A percentile compares a stretch with the other conserved stretches of the same genome.
Conservation (phyloP, 2,888 invertebrate species). For the Isoperla grammatica region DNA sequence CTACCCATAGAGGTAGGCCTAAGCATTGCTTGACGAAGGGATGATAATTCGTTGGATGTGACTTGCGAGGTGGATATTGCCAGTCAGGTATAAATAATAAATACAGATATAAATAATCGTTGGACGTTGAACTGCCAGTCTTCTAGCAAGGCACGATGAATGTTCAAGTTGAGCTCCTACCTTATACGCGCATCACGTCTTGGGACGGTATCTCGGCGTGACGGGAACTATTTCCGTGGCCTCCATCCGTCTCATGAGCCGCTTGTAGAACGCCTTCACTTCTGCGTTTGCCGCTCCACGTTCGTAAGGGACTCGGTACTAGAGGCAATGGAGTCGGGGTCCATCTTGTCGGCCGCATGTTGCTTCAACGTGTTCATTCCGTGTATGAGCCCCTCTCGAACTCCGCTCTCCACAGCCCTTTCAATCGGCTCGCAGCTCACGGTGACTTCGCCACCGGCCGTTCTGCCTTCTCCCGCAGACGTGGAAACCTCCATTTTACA, state of each 20-base stretch:
- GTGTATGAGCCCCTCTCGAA: background rate
- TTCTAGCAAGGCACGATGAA: too few relatives aligned
- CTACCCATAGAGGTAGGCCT: too few relatives aligned
- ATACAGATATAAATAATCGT: too few relatives aligned
- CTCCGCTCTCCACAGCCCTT: background rate
- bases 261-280: slow-evolving; percentile 77
- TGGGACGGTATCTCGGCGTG: slow-evolving; percentile 42
- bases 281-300: slow-evolving; percentile 55
- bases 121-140: too few relatives aligned
- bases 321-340: background rate
- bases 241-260: slow-evolving; percentile 58
- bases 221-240: slow-evolving; percentile 57
- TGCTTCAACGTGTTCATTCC: background rate
- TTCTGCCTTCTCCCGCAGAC: too few relatives aligned
- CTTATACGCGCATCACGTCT: slow-evolving; percentile 27
- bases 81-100: too few relatives aligned
- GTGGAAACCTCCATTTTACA: too few relatives aligned
- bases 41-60: too few relatives aligned
- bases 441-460: too few relatives aligned
- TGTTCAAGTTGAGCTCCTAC: too few relatives aligned
- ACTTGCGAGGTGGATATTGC: too few relatives aligned
- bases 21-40: too few relatives aligned
- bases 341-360: background rate
- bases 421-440: background rate
- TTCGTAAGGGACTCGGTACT: background rate